Evolutionary conservation across 2,888 invertebrate species (phyloP), one percentile per base, ranked within the genome.

Genomic region (Ophion costatus): DNA sequence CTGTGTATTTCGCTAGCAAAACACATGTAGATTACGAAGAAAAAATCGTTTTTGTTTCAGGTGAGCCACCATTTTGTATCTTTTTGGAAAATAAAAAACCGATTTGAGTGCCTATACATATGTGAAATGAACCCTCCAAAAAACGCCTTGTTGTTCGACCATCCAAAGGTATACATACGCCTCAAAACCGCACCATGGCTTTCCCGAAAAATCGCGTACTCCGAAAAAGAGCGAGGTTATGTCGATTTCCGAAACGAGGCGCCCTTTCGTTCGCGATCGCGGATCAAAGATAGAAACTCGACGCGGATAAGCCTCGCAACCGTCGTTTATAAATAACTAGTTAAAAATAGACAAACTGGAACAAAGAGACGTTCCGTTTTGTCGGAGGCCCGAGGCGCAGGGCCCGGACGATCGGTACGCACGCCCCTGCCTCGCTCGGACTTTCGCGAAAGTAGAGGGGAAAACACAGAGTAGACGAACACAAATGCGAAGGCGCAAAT

Each of bases 401-500:
- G 51, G 51, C 51, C 17, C 14, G 17, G 0, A 2, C 45, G 45
- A 10, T 1, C 51, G 51, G 1, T 61, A 57, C 42, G 7, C 70
- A 70, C 78, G 78, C 70, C 51, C 70, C 70, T 78, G 78, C 42
- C 61, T 38, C 67, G 67, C 42, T 78, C 61, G 56, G 10, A 75
- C 20, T 22, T 42, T 56, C 33, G 29, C 24, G 20, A 38, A 7
- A n/a, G 77, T 20, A 42, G 56, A 9, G 71, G 79, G 63, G 70
- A 20, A 38, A 56, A 56, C 51, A 38, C 7, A 38, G 56, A 71
- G 20, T 59, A 14, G 38, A 66, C 80, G 61, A 76, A 81, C 81
- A 84, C 84, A 79, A 74, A 77, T 45, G 63, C 75, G 66, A 80
- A 76, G 73, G 61, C 85, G 82, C 76, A 82, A 85, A 85, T 82